phyloP scores from a whole-genome alignment of 2,113 vertebrate species.

The Rhinolophus sinicus region DNA sequence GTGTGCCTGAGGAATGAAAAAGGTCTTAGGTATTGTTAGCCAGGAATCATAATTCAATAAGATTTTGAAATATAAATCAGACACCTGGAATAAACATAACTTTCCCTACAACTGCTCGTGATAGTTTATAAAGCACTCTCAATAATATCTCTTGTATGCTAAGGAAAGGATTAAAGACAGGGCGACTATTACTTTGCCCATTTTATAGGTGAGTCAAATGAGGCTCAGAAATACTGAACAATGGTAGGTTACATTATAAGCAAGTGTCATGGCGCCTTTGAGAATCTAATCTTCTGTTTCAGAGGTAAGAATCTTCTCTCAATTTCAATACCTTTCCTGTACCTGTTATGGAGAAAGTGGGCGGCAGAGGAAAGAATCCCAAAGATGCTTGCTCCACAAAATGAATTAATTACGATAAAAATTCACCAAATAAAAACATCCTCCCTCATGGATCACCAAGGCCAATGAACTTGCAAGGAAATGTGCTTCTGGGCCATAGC shows the following conservation, averaged over 20 bases:
- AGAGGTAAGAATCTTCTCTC: background rate
- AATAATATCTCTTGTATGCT: background rate
- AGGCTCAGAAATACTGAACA: background rate
- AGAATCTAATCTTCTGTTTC: background rate
- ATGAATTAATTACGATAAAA: background rate
- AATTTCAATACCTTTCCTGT: background rate
- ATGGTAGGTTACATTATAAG: background rate
- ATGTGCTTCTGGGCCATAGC: background rate
- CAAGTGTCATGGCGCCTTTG: background rate
- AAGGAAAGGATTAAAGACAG: background rate
- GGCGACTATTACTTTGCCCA: rapidly evolving
- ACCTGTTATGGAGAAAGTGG: background rate
- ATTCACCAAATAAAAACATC: background rate
- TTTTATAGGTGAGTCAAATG: background rate
- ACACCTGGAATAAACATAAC: background rate
- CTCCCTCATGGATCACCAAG: background rate
- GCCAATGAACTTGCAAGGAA: constrained; percentile 7
- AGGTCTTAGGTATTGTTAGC: background rate
- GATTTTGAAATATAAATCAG: background rate
- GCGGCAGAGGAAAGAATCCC: background rate
- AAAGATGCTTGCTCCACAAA: background rate
- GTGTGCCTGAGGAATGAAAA: background rate
- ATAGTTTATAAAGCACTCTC: background rate
- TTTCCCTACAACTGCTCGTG: background rate
- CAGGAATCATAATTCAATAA: background rate